Conservation (phyloP, 2,888 invertebrate species). For the Tenthredo mesomela region DNA sequence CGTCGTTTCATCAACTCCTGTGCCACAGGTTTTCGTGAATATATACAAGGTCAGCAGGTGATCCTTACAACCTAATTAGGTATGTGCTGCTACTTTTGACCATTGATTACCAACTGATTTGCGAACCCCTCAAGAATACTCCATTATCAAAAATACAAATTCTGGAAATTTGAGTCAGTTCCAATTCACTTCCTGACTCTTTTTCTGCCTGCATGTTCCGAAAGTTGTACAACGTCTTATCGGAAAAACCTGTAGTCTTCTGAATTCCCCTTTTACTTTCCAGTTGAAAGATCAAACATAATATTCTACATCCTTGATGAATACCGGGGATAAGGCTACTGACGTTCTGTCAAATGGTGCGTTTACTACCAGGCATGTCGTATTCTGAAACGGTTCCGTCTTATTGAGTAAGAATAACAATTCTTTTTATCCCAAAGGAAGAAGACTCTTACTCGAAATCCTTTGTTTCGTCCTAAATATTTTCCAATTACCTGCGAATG, state of each 20-base stretch:
- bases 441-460: not conserved
- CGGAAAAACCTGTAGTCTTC: not conserved
- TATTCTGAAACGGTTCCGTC: not conserved
- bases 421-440: not conserved
- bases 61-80: not conserved
- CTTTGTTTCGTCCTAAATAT: not conserved
- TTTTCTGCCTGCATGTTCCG: not conserved
- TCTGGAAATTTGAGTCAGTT: not conserved
- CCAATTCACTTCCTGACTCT: not conserved
- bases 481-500: not conserved
- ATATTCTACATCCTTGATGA: not conserved
- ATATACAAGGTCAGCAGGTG: slow-evolving; percentile 5
- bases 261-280: not conserved
- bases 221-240: not conserved
- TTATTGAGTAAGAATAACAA: slow-evolving; percentile 5
- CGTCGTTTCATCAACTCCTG: not conserved
- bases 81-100: not conserved
- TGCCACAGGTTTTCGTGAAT: slow-evolving; percentile 32
- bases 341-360: slow-evolving; percentile 6
- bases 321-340: not conserved
- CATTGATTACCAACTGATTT: not conserved
- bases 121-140: not conserved
- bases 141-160: not conserved
- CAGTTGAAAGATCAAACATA: not conserved
- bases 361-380: not conserved